Conservation (phyloP, 2,113 vertebrate genomes). For the Macquaria ambigua region DNA sequence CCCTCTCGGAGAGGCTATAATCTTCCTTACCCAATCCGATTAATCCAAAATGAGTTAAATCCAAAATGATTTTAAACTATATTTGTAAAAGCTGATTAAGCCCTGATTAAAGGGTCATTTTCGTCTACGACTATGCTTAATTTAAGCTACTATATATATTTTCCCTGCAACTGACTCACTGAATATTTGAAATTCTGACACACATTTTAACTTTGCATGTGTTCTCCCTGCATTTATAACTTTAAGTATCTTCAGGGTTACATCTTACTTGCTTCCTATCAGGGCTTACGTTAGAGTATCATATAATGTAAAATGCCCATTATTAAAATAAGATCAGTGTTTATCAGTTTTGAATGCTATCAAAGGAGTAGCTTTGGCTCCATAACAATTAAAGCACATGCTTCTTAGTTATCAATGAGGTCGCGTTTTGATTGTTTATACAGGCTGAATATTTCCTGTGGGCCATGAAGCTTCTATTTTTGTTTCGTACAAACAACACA, state of each 20-base stretch:
- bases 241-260: background rate
- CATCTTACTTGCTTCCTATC: background rate
- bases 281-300: background rate
- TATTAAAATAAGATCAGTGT: background rate
- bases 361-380: background rate
- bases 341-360: background rate
- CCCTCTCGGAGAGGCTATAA: conserved; percentile 27
- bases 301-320: background rate
- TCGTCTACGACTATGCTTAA: background rate
- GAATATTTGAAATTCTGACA: background rate
- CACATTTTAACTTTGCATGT: background rate
- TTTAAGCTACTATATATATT: conserved; percentile 11
- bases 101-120: conserved; percentile 48
- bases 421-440: background rate
- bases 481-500: conserved; percentile 34
- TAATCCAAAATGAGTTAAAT: conserved; percentile 54
- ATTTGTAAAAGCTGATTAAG: conserved; percentile 53
- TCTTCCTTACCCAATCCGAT: conserved; percentile 35
- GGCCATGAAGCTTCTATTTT: conserved; percentile 9
- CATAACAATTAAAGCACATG: conserved; percentile 10
- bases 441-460: background rate
- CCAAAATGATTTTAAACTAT: conserved; percentile 50
- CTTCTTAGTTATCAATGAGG: background rate
- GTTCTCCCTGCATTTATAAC: background rate
- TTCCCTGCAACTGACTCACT: background rate